These are phyloP conservation scores for Pyrrhia umbra DNA, from an alignment of 2,888 invertebrate species.

Conservation along the genomic window DNA sequence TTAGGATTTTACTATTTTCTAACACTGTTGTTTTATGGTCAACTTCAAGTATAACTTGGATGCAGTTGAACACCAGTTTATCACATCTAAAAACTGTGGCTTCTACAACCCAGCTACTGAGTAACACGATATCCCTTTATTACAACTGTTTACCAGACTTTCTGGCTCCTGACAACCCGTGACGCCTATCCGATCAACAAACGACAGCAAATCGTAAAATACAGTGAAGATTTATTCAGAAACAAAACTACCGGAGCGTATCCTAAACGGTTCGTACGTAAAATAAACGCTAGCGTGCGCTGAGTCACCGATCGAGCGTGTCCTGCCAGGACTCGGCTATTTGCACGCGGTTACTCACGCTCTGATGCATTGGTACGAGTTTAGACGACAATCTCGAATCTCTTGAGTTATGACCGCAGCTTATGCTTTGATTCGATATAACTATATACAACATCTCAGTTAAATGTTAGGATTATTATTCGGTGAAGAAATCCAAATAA, in stretches of 20 bases:
- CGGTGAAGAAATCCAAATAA: no score
- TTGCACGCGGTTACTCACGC: constrained; percentile 77
- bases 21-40: no score
- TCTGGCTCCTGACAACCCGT: no score
- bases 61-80: no score
- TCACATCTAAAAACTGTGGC: no score
- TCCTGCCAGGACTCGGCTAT: constrained; percentile 83
- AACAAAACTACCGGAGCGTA: constrained; percentile 31
- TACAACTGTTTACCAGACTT: no score
- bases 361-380: constrained; percentile 77
- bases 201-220: neutral
- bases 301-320: constrained; percentile 73
- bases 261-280: constrained; percentile 55
- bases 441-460: constrained; percentile 27
- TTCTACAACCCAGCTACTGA: no score
- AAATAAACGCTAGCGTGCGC: constrained; percentile 67
- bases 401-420: constrained; percentile 46
- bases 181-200: no score
- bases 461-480: no score
- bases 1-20: no score
- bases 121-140: no score
- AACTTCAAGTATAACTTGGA: no score
- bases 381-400: constrained; percentile 69
- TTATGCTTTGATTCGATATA: constrained; percentile 49
- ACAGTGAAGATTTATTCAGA: constrained; percentile 16